Conservation (phyloP, 2,797 vertebrate genomes). For the Arrhamphus sclerolepis region DNA sequence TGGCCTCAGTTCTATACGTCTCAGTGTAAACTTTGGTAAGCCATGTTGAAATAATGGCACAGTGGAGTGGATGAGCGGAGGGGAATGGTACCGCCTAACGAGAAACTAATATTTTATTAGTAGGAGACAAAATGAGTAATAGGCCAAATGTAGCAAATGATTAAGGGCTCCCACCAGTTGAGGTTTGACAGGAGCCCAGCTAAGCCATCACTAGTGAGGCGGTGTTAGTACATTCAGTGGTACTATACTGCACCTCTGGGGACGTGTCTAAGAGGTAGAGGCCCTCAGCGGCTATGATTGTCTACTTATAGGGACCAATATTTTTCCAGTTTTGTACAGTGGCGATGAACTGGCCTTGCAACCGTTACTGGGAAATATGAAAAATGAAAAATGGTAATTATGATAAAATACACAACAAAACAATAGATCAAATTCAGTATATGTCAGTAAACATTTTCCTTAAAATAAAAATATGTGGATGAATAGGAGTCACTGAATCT, state of each 20-base stretch:
- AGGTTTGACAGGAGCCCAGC: constrained; percentile 58
- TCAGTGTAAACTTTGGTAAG: constrained; percentile 65
- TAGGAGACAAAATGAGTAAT: constrained; percentile 55
- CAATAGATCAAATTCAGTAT: not conserved
- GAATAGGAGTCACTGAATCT: constrained; percentile 10
- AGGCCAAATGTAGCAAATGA: constrained; percentile 57
- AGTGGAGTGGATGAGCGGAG: constrained; percentile 43
- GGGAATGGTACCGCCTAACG: constrained; percentile 47
- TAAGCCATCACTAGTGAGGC: constrained; percentile 81
- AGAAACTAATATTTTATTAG: constrained; percentile 44
- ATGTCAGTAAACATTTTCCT: not conserved
- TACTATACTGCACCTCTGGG: constrained; percentile 72
- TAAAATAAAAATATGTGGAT: constrained; percentile 17
- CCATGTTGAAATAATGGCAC: constrained; percentile 30
- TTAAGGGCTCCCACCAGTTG: constrained; percentile 49
- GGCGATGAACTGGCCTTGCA: constrained; percentile 38
- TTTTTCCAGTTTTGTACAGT: constrained; percentile 60
- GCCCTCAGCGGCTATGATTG: constrained; percentile 75
- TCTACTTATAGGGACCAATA: constrained; percentile 67
- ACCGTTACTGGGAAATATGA: constrained; percentile 25
- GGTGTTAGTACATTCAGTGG: constrained; percentile 77
- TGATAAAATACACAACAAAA: constrained; percentile 15
- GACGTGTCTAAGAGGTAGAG: constrained; percentile 68
- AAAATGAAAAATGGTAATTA: constrained; percentile 17
- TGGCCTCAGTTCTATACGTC: constrained; percentile 47